Base-by-base conservation (phyloP, 1,140 invertebrate species). In the Dolichoris vasculosae region DNA sequence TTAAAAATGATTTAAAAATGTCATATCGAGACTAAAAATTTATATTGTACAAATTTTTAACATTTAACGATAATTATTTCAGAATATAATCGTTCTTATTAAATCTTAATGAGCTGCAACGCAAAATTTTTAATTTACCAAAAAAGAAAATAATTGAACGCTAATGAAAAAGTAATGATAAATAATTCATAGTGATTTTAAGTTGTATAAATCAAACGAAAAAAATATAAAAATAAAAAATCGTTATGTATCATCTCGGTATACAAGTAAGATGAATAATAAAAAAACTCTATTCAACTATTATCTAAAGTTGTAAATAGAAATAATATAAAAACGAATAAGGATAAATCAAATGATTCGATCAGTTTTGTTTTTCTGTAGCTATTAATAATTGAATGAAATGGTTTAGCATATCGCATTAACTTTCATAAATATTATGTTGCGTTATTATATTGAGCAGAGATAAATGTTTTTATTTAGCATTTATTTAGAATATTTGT, bases 1-100 rank as follows among this genome's bases (percentile, higher is more conserved):
- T 64, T 80, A 43, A 64, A n/a, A n/a, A 81, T 81, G 9, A 23
- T 69, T 81, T 81, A 69, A 69, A 38, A 35, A 64, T 63, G 30
- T 17, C 26, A 26, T 43, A 46, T 46, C 0, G 11, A 2, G 23
- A 1, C 11, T 64, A n/a, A 7, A 55, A 55, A 55, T 55, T 55
- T 55, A 17, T 17, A 17, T 9, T 11, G n/a, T 32, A 32, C n/a
- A 67, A 35, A 32, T 32, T 40, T 38, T 2, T 38, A 71, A 38
- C 3, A 9, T 55, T 17, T 17, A 55, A 55, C 17, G 17, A 2
- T 17, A 55, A 17, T 2, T 2, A 26, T 59, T 59, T 26, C 2
- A 26, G 2, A 59, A 59, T 26, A 26, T 26, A 59, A 59, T 59
- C 55, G 23, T 26, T 3, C 4, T 59, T 0, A 9, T 59, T 23